Base-by-base conservation (phyloP, 1,140 invertebrate genomes). In the Dermatophagoides farinae region DNA sequence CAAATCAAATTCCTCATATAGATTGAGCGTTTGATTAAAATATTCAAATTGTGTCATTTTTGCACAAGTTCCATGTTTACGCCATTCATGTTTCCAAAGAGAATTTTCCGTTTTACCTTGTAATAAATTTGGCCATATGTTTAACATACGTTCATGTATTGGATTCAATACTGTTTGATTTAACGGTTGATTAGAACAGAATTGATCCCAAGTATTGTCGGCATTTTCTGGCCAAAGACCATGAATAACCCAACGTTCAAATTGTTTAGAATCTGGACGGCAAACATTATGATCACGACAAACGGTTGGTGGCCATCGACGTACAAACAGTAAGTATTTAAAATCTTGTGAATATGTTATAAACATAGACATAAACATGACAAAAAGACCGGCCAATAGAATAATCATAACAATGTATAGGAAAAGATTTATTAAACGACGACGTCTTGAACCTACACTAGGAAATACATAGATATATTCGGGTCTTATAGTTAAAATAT, bases 61-160 rank as follows among this genome's bases (percentile, higher is more conserved):
- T 14, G 63, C 43, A 58, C 64, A 65, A n/a, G 64, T 65, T 2
- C 64, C 64, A 49, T 65, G 64, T 50, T 65, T 65, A n/a, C 20
- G 38, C 64, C 64, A 65, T 50, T 65, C 63, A 38, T 65, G 64
- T 31, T 31, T 37, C 64, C 64, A 65, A n/a, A 65, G 44, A 40
- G 61, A 57, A 57, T 65, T 53, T 20, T 50, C 49, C 14, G n/a
- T 38, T n/a, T 49, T 23, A 53, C 22, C 31, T 18, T 38, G 11
- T 14, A 46, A 25, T 23, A 66, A 52, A 38, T 61, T 65, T 12
- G 64, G 59, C 64, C 64, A 65, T 43, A 60, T 49, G 14, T 10
- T 37, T 18, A 64, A 38, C 20, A 65, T 61, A 11, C 64, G 2
- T n/a, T 41, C 16, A 9, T 37, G 14, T 11, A 65, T 16, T 14